Conservation (phyloP, 2,113 vertebrate species). For the Nyctereutes procyonoides region DNA sequence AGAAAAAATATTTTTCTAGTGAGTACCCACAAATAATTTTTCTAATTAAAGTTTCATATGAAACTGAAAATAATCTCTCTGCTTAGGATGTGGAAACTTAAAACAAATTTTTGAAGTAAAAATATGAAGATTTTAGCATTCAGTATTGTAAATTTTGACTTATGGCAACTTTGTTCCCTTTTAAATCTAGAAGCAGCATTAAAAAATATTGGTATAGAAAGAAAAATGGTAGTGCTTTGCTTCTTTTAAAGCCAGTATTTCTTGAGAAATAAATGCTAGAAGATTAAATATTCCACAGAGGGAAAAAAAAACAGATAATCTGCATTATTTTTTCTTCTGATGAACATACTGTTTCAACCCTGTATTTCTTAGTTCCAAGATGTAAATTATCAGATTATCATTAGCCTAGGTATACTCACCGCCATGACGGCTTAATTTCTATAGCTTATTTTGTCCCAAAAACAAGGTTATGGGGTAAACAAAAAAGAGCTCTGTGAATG, state of each 20-base stretch:
- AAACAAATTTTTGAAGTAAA: slow-evolving; percentile 29
- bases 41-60: slow-evolving; percentile 34
- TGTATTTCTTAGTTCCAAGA: slow-evolving; percentile 66
- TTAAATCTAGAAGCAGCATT: slow-evolving; percentile 82
- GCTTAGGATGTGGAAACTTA: neutral
- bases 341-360: slow-evolving; percentile 43
- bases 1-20: slow-evolving; percentile 35
- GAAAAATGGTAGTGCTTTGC: slow-evolving; percentile 69
- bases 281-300: slow-evolving; percentile 75
- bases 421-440: slow-evolving; percentile 74
- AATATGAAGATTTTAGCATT: slow-evolving; percentile 53
- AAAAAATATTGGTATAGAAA: slow-evolving; percentile 68
- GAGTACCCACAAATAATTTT: slow-evolving; percentile 39
- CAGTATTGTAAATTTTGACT: slow-evolving; percentile 37
- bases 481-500: slow-evolving; percentile 65
- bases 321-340: slow-evolving; percentile 43
- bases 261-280: slow-evolving; percentile 70
- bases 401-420: slow-evolving; percentile 70
- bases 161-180: slow-evolving; percentile 80
- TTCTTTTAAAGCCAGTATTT: slow-evolving; percentile 69
- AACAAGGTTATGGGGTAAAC: neutral
- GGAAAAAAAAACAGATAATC: neutral
- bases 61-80: slow-evolving; percentile 67
- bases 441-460: slow-evolving; percentile 72
- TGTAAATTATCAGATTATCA: slow-evolving; percentile 62